Conservation (phyloP, 2,888 invertebrate species). For the Aleiodes alternator region DNA sequence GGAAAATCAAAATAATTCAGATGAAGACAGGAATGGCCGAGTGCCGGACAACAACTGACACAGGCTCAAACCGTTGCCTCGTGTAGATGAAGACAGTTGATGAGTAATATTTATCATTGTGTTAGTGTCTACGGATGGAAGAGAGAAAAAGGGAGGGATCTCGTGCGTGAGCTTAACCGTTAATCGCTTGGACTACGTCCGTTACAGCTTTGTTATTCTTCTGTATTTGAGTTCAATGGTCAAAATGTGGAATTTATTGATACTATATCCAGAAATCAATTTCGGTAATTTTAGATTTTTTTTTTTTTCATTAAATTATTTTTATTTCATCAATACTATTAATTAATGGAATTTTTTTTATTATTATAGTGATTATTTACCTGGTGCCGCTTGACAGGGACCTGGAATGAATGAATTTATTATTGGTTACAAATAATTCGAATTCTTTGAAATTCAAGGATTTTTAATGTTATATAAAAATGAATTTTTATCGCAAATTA, state of each 20-base stretch:
- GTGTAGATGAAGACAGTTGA: background rate
- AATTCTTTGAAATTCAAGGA: conserved; percentile 11
- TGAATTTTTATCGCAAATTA: conserved; percentile 3
- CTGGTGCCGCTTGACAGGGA: conserved; percentile 71
- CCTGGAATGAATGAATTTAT: conserved; percentile 60
- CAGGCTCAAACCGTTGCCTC: conserved; percentile 8
- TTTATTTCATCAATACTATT: too few relatives aligned
- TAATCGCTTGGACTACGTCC: conserved; percentile 28
- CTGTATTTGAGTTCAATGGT: conserved; percentile 28
- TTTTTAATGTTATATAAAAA: background rate
- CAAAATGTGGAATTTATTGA: background rate
- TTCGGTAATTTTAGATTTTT: background rate
- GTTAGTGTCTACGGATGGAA: conserved; percentile 3
- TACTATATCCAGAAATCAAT: background rate
- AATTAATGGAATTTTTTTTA: background rate
- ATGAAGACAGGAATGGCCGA: background rate
- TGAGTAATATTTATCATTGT: conserved; percentile 17
- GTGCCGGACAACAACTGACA: background rate
- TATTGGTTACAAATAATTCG: background rate
- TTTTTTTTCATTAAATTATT: background rate
- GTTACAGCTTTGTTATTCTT: conserved; percentile 20
- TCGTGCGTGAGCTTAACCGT: conserved; percentile 29
- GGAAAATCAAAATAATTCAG: background rate
- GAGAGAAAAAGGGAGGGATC: conserved; percentile 3
- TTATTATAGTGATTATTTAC: conserved; percentile 58